These are phyloP conservation scores for Mungos mungo DNA, from an alignment of 2,113 vertebrate species.

Conservation along the genomic window DNA sequence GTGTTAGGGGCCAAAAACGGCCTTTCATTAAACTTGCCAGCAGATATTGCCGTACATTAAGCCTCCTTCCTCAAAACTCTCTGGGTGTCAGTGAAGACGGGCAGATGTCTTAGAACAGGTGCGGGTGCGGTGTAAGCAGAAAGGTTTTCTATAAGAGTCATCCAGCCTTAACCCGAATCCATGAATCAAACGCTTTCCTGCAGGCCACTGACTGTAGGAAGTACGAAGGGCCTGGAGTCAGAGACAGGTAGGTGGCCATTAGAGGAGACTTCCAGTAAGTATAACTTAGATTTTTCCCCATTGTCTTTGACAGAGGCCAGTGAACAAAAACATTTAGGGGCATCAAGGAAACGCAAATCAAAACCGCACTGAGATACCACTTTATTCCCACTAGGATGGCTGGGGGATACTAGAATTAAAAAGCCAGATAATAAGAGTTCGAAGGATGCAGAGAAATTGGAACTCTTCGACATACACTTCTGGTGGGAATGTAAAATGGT, in stretches of 20 bases:
- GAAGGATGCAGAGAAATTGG: not conserved
- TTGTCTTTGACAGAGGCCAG: slow-evolving; percentile 22
- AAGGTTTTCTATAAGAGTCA: slow-evolving; percentile 43
- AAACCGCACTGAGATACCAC: slow-evolving; percentile 39
- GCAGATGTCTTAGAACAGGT: not conserved
- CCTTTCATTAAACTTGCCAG: not conserved
- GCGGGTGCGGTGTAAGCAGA: not conserved
- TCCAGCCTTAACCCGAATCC: not conserved
- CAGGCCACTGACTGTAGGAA: not conserved
- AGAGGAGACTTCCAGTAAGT: slow-evolving; percentile 25
- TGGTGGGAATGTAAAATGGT: not conserved
- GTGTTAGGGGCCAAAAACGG: not conserved
- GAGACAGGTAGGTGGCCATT: not conserved
- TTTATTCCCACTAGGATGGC: not conserved
- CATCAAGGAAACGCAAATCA: slow-evolving; percentile 18
- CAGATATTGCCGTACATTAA: not conserved
- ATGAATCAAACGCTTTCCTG: not conserved
- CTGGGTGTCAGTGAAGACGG: not conserved
- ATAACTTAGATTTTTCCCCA: slow-evolving; percentile 21
- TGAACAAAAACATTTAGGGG: slow-evolving; percentile 15
- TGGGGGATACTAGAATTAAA: not conserved
- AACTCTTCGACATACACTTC: not conserved
- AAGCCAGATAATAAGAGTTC: slow-evolving; percentile 14
- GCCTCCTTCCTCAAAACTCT: not conserved
- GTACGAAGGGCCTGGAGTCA: not conserved